Conservation (phyloP, 2,888 invertebrate genomes). For the Cheilosia scutellata region DNA sequence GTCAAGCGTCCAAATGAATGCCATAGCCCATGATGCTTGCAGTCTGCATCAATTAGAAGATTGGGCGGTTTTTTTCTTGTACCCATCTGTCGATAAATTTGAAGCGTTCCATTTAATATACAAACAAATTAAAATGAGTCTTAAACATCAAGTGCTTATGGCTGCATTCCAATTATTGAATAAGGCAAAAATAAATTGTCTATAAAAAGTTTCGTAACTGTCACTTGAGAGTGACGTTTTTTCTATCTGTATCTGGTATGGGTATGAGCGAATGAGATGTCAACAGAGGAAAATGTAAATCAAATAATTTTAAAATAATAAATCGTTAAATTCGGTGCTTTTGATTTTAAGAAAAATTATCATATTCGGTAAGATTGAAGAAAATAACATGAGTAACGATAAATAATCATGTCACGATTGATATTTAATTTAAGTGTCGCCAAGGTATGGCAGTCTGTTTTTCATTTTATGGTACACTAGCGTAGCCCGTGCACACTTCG, state of each 20-base stretch:
- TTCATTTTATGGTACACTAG: no score
- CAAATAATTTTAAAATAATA: neutral
- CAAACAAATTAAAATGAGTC: slow-evolving; percentile 39
- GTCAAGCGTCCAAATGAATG: no score
- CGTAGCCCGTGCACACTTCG: no score
- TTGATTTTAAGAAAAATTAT: slow-evolving; percentile 6
- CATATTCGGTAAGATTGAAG: no score
- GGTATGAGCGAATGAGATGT: neutral
- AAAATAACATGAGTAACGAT: no score
- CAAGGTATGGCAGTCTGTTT: no score
- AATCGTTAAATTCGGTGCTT: neutral
- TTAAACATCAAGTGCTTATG: slow-evolving; percentile 47
- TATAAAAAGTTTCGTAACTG: slow-evolving; percentile 8
- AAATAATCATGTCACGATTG: no score
- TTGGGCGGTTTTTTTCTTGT: neutral
- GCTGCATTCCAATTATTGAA: slow-evolving; percentile 23
- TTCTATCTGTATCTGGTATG: slow-evolving; percentile 12
- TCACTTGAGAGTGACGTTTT: slow-evolving; percentile 20
- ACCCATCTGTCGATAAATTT: neutral
- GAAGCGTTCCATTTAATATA: slow-evolving; percentile 19
- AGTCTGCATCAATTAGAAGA: neutral
- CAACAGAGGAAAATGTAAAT: slow-evolving; percentile 15
- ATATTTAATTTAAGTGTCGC: no score
- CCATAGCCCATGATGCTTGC: no score
- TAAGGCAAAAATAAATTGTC: slow-evolving; percentile 23